These are phyloP conservation scores for Ptilorrhoa leucosticta DNA, from an alignment of 2,113 vertebrate species.

Conservation along the genomic window DNA sequence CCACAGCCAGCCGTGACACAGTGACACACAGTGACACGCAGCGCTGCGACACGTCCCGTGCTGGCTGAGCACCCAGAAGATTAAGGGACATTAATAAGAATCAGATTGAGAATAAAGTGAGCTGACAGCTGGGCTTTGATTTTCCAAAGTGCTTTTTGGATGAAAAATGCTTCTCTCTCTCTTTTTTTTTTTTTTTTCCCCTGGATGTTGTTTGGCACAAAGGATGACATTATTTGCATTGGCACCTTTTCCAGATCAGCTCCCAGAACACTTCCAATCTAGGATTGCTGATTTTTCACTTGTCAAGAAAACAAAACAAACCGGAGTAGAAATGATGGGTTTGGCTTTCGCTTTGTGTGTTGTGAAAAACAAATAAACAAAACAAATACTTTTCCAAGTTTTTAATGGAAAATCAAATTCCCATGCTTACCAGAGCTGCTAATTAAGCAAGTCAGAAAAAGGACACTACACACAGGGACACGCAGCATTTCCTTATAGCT, in stretches of 20 bases:
- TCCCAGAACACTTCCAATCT: not conserved
- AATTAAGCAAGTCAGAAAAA: not conserved
- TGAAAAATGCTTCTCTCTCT: not conserved
- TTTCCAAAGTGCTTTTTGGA: slow-evolving; percentile 8
- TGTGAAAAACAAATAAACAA: slow-evolving; percentile 45
- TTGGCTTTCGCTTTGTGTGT: slow-evolving; percentile 20
- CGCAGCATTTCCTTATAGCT: not conserved
- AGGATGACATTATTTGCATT: slow-evolving; percentile 23
- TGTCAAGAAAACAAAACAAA: slow-evolving; percentile 52
- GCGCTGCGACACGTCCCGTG: rapidly evolving
- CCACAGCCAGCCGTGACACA: not conserved
- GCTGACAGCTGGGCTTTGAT: not conserved
- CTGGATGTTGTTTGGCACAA: not conserved
- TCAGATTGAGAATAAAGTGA: not conserved
- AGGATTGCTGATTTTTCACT: slow-evolving; percentile 20
- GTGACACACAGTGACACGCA: too few relatives aligned
- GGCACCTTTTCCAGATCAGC: slow-evolving; percentile 45
- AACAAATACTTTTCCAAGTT: slow-evolving; percentile 41
- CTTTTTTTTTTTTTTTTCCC: not conserved
- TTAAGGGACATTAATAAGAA: not conserved
- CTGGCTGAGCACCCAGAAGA: not conserved
- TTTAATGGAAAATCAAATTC: slow-evolving; percentile 47
- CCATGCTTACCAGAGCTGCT: not conserved
- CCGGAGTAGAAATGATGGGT: not conserved
- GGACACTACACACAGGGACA: not conserved